These are phyloP conservation scores for Plagiodera versicolora DNA, from an alignment of 2,888 invertebrate genomes.

Conservation along the genomic window DNA sequence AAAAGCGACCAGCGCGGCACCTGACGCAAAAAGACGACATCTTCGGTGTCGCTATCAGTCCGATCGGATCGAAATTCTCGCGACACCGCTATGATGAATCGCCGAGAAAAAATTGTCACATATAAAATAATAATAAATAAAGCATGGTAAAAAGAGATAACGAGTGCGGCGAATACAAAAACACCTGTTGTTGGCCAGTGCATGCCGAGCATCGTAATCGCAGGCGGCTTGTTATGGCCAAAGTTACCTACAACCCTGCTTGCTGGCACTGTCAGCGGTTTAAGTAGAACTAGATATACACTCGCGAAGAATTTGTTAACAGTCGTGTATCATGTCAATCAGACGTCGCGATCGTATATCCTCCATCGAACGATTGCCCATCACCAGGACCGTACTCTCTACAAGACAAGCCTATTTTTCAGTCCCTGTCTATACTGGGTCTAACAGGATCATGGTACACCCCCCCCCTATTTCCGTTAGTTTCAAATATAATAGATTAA, in stretches of 20 bases:
- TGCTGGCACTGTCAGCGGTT: constrained; percentile 26
- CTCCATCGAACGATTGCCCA: constrained; percentile 31
- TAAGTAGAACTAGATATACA: constrained; percentile 48
- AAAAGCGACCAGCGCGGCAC: neutral
- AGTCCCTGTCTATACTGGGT: too few species aligned
- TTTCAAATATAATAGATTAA: too few species aligned
- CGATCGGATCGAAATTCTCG: constrained; percentile 12
- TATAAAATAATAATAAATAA: constrained; percentile 47
- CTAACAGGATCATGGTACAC: too few species aligned
- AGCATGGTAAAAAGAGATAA: constrained; percentile 42
- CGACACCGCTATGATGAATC: constrained; percentile 35
- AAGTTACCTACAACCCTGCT: constrained; percentile 42
- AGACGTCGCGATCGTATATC: constrained; percentile 39
- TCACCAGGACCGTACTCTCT: neutral
- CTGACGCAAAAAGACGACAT: neutral
- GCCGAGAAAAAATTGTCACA: constrained; percentile 42
- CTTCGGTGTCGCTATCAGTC: constrained; percentile 4
- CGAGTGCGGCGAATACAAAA: constrained; percentile 44
- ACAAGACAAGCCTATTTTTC: too few species aligned
- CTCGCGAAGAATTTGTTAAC: constrained; percentile 46
- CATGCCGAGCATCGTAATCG: constrained; percentile 46
- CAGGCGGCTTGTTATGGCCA: constrained; percentile 44
- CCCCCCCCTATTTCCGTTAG: too few species aligned
- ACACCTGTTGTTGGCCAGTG: constrained; percentile 46
- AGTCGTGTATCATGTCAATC: constrained; percentile 48